phyloP scores from a whole-genome alignment of 1,140 invertebrate species.

The Drosophila ironensis region DNA sequence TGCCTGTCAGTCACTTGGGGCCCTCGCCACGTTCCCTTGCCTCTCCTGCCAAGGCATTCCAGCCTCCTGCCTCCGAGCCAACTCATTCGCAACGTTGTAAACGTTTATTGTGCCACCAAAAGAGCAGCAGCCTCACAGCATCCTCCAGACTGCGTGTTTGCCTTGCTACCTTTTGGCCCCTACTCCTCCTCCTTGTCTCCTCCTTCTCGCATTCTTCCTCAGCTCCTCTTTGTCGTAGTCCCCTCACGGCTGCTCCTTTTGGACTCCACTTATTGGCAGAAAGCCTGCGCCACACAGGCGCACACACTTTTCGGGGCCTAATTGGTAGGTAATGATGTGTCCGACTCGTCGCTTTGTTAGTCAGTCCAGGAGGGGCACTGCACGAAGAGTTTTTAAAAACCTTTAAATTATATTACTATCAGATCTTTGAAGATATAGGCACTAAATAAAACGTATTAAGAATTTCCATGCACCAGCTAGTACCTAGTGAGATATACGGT shows the following conservation, averaged over 20 bases:
- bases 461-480: too few species aligned
- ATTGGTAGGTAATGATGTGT: constrained; percentile 82
- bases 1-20: constrained; percentile 60
- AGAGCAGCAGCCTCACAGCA: constrained; percentile 28
- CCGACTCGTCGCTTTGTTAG: constrained; percentile 74
- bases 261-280: not conserved
- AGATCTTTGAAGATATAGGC: too few species aligned
- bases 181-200: not conserved
- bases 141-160: constrained; percentile 14
- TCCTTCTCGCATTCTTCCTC: too few species aligned
- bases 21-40: not conserved
- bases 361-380: constrained; percentile 30
- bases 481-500: too few species aligned
- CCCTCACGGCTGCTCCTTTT: not conserved
- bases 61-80: constrained; percentile 5
- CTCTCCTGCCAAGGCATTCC: not conserved
- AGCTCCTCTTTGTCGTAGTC: not conserved
- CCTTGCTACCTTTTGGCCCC: not conserved
- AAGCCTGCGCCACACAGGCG: constrained; percentile 37
- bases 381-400: not conserved
- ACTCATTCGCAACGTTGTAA: constrained; percentile 56
- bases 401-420: too few species aligned
- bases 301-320: constrained; percentile 66
- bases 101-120: constrained; percentile 76
- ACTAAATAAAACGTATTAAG: too few species aligned